Percentiles rank a stretch among this genome's conserved stretches.
Conservation (phyloP, 2,888 invertebrate species). For the Eupithecia vulgata region DNA sequence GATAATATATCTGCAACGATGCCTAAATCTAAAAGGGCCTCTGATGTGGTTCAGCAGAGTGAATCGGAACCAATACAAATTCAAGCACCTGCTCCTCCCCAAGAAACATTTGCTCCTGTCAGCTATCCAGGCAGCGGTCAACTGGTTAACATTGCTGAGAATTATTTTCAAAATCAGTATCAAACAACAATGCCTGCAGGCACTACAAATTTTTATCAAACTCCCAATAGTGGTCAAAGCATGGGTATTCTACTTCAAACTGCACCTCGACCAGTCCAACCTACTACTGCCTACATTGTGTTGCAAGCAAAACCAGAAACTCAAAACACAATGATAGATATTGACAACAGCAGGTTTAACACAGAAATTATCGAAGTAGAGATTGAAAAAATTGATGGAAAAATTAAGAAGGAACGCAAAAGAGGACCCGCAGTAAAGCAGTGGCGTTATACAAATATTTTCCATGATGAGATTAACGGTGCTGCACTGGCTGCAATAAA, state of each 20-base stretch:
- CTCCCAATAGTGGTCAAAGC: conserved; percentile 71
- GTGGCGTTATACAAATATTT: conserved; percentile 83
- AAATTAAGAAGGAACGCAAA: conserved; percentile 74
- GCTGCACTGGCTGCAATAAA: conserved; percentile 81
- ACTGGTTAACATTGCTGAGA: conserved; percentile 78
- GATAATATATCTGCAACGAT: conserved; percentile 78
- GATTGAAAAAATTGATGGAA: conserved; percentile 59
- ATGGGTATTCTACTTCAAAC: conserved; percentile 78
- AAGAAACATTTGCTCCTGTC: conserved; percentile 68
- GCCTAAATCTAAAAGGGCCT: conserved; percentile 76
- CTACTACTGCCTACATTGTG: conserved; percentile 74
- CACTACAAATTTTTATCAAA: conserved; percentile 76
- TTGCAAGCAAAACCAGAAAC: conserved; percentile 74
- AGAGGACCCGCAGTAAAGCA: conserved; percentile 80
- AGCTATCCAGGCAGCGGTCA: conserved; percentile 78
- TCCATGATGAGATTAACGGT: conserved; percentile 83
- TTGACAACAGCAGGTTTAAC: conserved; percentile 61
- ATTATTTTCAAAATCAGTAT: conserved; percentile 80
- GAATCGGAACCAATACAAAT: conserved; percentile 55
- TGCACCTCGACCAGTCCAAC: conserved; percentile 68
- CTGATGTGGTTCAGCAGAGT: conserved; percentile 57
- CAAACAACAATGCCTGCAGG: conserved; percentile 68
- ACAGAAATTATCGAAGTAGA: conserved; percentile 53
- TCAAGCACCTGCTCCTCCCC: conserved; percentile 55
- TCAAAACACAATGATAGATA: conserved; percentile 63